phyloP scores from a whole-genome alignment of 2,797 vertebrate species.

The Intellagama lesueurii region DNA sequence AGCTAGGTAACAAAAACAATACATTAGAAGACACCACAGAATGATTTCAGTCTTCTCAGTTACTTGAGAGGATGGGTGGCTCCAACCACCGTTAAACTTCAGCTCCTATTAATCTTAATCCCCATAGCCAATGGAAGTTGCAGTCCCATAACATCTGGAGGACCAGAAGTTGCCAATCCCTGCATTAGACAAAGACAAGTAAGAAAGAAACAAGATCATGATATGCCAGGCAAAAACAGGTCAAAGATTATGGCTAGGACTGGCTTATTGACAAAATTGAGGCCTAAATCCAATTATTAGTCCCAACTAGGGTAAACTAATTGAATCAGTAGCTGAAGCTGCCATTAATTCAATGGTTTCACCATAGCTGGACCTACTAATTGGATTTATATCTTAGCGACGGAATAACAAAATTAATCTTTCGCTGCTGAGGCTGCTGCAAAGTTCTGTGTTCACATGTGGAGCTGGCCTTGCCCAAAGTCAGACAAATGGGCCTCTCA shows the following conservation, averaged over 20 bases:
- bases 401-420: too few species aligned
- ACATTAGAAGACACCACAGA: neutral
- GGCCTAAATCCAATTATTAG: too few species aligned
- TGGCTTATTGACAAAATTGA: neutral
- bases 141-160: neutral
- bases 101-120: neutral
- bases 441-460: neutral
- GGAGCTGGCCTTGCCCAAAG: neutral
- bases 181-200: neutral
- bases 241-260: neutral
- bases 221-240: neutral
- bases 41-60: neutral
- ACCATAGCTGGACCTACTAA: too few species aligned
- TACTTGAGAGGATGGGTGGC: neutral
- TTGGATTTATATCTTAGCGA: too few species aligned
- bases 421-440: too few species aligned
- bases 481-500: neutral
- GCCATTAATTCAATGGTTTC: too few species aligned
- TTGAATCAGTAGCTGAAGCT: neutral
- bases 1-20: neutral
- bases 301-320: too few species aligned
- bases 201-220: neutral
- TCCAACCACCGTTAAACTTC: neutral
- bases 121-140: neutral
- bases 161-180: neutral